These are phyloP conservation scores for Rhorus exstirpatorius DNA, from an alignment of 2,888 invertebrate species.

Conservation along the genomic window DNA sequence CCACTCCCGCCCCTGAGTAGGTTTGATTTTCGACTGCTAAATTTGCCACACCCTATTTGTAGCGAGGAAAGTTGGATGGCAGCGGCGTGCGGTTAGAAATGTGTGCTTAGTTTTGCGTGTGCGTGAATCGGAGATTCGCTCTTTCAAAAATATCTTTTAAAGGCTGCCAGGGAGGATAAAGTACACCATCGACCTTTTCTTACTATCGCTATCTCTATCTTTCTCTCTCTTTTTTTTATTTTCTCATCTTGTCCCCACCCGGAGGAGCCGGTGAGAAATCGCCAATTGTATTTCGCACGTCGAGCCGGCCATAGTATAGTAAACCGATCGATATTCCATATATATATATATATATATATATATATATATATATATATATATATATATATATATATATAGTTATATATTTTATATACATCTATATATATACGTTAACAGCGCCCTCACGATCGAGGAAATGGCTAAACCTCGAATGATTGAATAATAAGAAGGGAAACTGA, in stretches of 20 bases:
- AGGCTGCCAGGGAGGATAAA: slow-evolving; percentile 43
- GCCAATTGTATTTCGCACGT: slow-evolving; percentile 68
- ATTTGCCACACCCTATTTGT: slow-evolving; percentile 74
- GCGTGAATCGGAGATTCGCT: slow-evolving; percentile 41
- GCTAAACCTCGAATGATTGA: slow-evolving; percentile 61
- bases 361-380: slow-evolving; percentile 9
- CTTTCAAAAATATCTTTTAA: slow-evolving; percentile 65
- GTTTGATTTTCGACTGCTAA: slow-evolving; percentile 68
- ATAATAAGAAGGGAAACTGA: slow-evolving; percentile 49
- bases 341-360: slow-evolving; percentile 25
- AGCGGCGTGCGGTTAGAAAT: neutral
- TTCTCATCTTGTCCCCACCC: slow-evolving; percentile 46
- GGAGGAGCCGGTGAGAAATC: slow-evolving; percentile 56
- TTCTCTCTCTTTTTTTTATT: neutral
- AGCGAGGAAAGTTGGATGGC: slow-evolving; percentile 51
- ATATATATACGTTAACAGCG: slow-evolving; percentile 41
- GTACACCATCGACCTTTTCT: slow-evolving; percentile 63
- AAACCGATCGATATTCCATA: slow-evolving; percentile 65
- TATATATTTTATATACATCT: slow-evolving; percentile 12
- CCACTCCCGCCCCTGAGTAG: too few species aligned
- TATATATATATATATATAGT: neutral
- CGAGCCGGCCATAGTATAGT: slow-evolving; percentile 36
- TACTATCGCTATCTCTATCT: neutral
- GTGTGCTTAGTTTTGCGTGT: slow-evolving; percentile 7
- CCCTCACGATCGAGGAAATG: slow-evolving; percentile 65